Conservation (phyloP, 2,797 vertebrate species). For the Capromys pilorides region DNA sequence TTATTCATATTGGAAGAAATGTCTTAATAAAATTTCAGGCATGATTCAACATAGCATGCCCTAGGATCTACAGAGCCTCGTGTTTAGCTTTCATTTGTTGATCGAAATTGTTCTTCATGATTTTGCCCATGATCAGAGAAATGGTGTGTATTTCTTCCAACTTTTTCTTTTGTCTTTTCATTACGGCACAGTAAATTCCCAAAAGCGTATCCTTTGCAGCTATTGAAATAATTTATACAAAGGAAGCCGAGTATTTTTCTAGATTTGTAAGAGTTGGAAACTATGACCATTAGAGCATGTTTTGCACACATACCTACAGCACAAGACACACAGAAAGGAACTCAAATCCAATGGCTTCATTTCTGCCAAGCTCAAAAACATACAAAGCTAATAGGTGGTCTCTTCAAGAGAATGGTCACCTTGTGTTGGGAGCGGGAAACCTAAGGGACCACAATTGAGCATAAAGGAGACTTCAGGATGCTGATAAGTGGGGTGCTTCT, state of each 20-base stretch:
- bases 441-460: fast-evolving
- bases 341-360: background rate
- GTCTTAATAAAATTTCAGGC: background rate
- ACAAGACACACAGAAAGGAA: background rate
- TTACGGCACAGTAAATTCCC: background rate
- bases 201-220: background rate
- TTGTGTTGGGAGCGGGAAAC: background rate
- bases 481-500: background rate
- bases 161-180: background rate
- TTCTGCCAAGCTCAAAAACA: background rate
- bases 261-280: constrained; percentile 1
- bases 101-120: background rate
- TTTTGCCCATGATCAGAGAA: background rate
- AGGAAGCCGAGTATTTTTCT: background rate
- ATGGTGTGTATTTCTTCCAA: background rate
- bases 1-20: background rate
- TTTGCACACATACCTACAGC: constrained; percentile 1
- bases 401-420: background rate
- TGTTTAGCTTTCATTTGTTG: background rate
- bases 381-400: too few species aligned
- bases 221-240: background rate
- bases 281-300: background rate
- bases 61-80: background rate
- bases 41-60: background rate
- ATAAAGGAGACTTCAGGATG: background rate